phyloP scores from a whole-genome alignment of 2,797 vertebrate genomes.

The Erpetoichthys calabaricus region DNA sequence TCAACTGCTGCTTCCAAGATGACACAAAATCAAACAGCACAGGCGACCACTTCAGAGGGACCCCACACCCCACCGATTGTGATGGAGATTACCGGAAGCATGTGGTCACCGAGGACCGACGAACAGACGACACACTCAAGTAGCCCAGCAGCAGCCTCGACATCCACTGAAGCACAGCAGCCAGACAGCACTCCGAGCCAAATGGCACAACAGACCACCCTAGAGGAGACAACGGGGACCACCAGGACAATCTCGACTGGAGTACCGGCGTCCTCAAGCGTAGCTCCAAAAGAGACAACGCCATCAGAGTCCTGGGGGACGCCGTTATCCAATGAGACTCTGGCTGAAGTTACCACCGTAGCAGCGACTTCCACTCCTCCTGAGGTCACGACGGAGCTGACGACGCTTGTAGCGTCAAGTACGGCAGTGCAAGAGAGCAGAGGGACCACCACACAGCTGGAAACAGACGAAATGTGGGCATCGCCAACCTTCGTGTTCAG shows the following conservation, averaged over 20 bases:
- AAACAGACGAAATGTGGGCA: not conserved
- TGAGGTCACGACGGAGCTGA: too few species aligned
- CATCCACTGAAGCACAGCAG: conserved; percentile 3
- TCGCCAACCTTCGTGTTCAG: conserved; percentile 1
- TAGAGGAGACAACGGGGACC: conserved; percentile 4
- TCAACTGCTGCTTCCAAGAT: not conserved
- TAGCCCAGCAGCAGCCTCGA: conserved; percentile 19
- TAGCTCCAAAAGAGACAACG: not conserved
- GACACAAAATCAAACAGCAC: not conserved
- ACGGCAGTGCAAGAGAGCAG: not conserved
- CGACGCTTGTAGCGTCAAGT: too few species aligned
- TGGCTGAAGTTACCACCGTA: too few species aligned
- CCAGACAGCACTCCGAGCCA: conserved; percentile 8
- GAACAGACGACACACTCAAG: conserved; percentile 9
- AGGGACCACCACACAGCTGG: not conserved
- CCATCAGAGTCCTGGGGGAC: too few species aligned
- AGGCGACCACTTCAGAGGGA: not conserved
- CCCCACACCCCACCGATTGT: not conserved
- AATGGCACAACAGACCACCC: conserved; percentile 1
- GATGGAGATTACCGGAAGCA: not conserved
- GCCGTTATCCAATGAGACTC: too few species aligned
- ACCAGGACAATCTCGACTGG: conserved; percentile 1
- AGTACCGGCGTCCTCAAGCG: conserved; percentile 1
- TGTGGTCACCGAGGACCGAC: conserved; percentile 3
- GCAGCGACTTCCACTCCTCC: too few species aligned